A percentile compares a stretch with the other conserved stretches of the same genome.
phyloP scores from a whole-genome alignment of 2,888 invertebrate genomes.

The Heliconius cydno region DNA sequence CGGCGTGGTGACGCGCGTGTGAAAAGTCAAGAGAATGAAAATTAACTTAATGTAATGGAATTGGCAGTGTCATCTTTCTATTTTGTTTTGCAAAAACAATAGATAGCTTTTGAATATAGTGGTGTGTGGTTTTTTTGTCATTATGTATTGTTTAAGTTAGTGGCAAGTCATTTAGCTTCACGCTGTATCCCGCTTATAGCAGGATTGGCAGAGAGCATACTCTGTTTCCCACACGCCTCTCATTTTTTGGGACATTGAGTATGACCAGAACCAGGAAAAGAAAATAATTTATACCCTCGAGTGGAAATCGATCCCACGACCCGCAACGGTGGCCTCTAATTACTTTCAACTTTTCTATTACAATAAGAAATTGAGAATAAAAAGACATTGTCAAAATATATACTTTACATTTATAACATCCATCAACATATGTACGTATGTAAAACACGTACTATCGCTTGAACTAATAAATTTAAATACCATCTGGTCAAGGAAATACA shows the following conservation, averaged over 20 bases:
- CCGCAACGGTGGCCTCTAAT: neutral
- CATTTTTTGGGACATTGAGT: no score
- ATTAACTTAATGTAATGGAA: constrained; percentile 60
- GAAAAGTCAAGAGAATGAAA: constrained; percentile 79
- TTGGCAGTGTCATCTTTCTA: constrained; percentile 45
- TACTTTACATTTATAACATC: neutral
- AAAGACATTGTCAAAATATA: neutral
- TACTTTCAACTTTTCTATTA: neutral
- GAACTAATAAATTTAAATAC: constrained; percentile 12
- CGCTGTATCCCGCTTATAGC: no score
- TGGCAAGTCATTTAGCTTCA: neutral
- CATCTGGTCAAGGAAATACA: constrained; percentile 5
- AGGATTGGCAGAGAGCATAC: no score
- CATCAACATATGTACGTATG: neutral
- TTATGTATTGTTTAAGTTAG: neutral
- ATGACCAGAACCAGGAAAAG: no score
- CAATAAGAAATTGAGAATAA: neutral
- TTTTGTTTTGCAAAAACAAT: constrained; percentile 35
- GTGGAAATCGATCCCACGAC: neutral
- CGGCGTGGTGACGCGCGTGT: constrained; percentile 71
- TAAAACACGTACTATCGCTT: neutral
- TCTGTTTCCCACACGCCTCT: no score
- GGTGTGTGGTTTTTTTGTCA: neutral
- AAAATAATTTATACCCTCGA: no score
- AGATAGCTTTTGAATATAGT: neutral